Base-by-base conservation (phyloP, 2,888 invertebrate genomes). In the Timema cristinae region DNA sequence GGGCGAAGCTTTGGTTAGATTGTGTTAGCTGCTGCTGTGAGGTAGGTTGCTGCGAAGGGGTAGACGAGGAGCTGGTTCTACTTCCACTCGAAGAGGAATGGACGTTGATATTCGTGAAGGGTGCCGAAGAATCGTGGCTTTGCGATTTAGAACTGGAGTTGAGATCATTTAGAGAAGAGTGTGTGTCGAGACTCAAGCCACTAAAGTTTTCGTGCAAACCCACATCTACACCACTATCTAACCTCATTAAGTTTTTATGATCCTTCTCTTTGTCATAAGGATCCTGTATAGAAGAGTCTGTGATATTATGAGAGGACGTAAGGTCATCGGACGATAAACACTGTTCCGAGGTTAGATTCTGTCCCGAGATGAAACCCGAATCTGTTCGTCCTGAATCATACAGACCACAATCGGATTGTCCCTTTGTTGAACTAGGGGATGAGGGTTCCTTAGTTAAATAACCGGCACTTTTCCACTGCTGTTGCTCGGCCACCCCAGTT, bases 171-270 rank as follows among this genome's bases (percentile, higher is more conserved):
- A 74, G 72, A 59, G 72, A 71, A 66, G 72, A 56, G 70, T 75
- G 50, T 9, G 51, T 67, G 67, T 75, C 73, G 50, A 88, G 78
- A 77, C 84, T 85, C 75, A 90, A 82, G 77, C 86, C 86, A 75
- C 87, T 86, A 76, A 92, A 85, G 78, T 86, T 86, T 79, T 89
- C 89, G 70, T 87, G 84, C 76, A 90, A 83, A 72, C 82, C 85
- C 80, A 83, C 81, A 78, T 87, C 88, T 50, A 90, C 84, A 77
- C 90, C 91, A 84, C 90, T 89, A 80, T 92, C 91, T 72, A 87
- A 81, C 80, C 85, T 84, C 87, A 87, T 88, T 76, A 77, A 78
- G 71, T 50, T 72, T 52, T 75, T 76, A 16, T 74, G 67, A 71
- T 75, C 76, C 73, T 63, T 69, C 49, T 76, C 75, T 54, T 74